Evolutionary conservation across 2,888 invertebrate genomes (phyloP), one percentile per base, ranked within the genome.

Genomic region (Drosophila seclusa): DNA sequence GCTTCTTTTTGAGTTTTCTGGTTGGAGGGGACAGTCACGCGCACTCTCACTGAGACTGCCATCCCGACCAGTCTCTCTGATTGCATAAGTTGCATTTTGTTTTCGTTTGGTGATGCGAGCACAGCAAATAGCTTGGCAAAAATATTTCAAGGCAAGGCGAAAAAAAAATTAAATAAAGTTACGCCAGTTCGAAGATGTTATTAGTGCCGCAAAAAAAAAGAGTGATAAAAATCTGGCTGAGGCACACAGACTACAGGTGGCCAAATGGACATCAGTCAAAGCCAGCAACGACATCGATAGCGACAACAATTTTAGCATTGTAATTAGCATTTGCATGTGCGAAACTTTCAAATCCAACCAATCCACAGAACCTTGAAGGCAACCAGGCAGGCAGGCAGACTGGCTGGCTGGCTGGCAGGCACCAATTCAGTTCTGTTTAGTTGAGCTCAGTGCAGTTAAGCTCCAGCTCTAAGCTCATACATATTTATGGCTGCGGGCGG

Each of bases 51-150:
- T 87, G 69, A 54, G 57, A 24, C 73, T 72, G 74, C 50, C 48
- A 63, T 78, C 73, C 70, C 72, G 52, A 67, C 49, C 21, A 68
- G 73, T 60, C 58, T 42, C 50, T 29, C 49, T 32, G 49, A 52
- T 86, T 86, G 86, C 86, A 86, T 86, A 83, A 88, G 77, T 61
- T 63, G 59, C 53, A 58, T 79, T 88, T 88, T 84, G 73, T 83
- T 80, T 73, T 76, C 74, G 68, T 76, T 68, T 76, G 29, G 50
- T 64, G 73, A 70, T 68, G 60, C 77, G 58, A 82, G 72, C 68
- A 68, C 60, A 62, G 52, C 59, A 84, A 74, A 82, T 68, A 82
- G 54, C 72, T 67, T 65, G 64, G 55, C 54, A 24, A 45, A 45
- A 45, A 45, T 8, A 45, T 45, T 45, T 24, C 45, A 16, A 45